Percentiles rank a stretch among this genome's conserved stretches.
These are phyloP conservation scores for Gobiocypris rarus DNA, from an alignment of 2,113 vertebrate genomes.

Conservation along the genomic window DNA sequence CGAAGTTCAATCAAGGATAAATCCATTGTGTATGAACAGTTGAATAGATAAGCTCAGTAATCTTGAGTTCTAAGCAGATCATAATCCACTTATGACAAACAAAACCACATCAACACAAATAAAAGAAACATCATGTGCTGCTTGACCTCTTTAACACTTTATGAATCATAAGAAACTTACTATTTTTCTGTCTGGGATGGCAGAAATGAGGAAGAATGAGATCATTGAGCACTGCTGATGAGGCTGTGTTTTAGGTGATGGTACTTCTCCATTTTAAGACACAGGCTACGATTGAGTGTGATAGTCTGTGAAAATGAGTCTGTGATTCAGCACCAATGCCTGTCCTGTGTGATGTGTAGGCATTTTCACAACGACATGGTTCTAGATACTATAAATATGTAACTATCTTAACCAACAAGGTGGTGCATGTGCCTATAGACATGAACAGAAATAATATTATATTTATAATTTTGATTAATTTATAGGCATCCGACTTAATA, in stretches of 20 bases:
- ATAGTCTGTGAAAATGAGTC: too few relatives aligned
- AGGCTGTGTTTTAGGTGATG: conserved; percentile 10
- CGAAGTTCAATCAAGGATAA: conserved; percentile 1
- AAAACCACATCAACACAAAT: not conserved
- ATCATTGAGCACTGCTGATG: conserved; percentile 10
- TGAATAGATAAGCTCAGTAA: not conserved
- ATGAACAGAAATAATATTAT: too few relatives aligned
- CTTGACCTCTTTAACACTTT: not conserved
- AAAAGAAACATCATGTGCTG: conserved; percentile 1
- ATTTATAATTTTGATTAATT: too few relatives aligned
- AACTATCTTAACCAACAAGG: too few relatives aligned
- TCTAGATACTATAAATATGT: too few relatives aligned
- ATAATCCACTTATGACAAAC: not conserved
- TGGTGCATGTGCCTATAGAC: too few relatives aligned
- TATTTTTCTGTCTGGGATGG: not conserved
- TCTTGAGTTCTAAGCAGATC: not conserved
- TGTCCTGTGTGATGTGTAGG: not conserved
- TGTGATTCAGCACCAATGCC: conserved; percentile 8
- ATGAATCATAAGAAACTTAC: not conserved
- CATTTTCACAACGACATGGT: too few relatives aligned
- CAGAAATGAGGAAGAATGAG: conserved; percentile 13
- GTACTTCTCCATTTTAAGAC: conserved; percentile 20
- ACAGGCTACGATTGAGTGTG: too few relatives aligned
- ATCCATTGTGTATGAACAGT: not conserved
- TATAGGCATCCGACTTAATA: too few relatives aligned